Percentiles rank a stretch among this genome's conserved stretches.
These are phyloP conservation scores for Podarcis muralis DNA, from an alignment of 2,113 vertebrate species.

Conservation along the genomic window DNA sequence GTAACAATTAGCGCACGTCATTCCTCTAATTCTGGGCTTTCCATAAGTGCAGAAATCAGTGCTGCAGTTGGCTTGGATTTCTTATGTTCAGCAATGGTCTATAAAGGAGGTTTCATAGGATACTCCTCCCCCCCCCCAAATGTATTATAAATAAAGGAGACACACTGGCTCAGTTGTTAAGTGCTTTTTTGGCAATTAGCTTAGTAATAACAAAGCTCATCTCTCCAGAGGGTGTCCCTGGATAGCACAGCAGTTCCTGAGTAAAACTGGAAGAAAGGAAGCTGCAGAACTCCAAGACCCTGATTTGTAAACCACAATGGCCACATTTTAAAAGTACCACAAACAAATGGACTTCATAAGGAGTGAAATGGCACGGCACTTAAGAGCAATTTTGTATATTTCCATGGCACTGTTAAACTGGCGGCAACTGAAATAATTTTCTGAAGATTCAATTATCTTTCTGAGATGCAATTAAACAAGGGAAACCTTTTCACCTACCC, in stretches of 20 bases:
- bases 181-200: constrained; percentile 26
- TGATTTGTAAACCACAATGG: constrained; percentile 15
- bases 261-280: constrained; percentile 5
- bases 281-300: constrained; percentile 9
- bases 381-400: not conserved
- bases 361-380: not conserved
- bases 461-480: not conserved
- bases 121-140: not conserved
- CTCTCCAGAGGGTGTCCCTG: constrained; percentile 24
- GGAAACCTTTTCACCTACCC: not conserved
- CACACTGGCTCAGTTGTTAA: not conserved
- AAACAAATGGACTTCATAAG: not conserved
- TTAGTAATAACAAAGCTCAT: constrained; percentile 33
- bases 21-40: not conserved
- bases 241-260: constrained; percentile 33
- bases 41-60: not conserved
- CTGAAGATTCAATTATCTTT: not conserved
- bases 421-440: not conserved
- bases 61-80: not conserved
- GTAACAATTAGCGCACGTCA: not conserved
- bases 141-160: constrained; percentile 15
- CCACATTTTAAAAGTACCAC: not conserved
- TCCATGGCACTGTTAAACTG: not conserved
- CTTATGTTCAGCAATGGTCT: not conserved
- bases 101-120: not conserved